These are phyloP conservation scores for Pantherophis vulpinus DNA, from an alignment of 2,797 vertebrate species.

Conservation along the genomic window DNA sequence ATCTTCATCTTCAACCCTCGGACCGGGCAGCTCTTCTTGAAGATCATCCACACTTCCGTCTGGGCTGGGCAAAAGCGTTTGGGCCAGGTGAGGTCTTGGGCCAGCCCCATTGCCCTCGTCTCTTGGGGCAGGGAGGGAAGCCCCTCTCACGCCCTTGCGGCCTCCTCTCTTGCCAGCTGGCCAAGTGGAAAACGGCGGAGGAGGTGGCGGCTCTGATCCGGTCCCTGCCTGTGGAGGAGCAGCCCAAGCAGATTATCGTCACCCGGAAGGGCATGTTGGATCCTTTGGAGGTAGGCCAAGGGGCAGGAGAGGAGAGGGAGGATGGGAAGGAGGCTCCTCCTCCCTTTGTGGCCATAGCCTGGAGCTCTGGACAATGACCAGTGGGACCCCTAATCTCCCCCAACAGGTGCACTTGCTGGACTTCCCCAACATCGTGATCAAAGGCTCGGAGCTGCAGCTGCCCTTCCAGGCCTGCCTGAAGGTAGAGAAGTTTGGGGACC, in stretches of 20 bases:
- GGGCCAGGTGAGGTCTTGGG: constrained; percentile 82
- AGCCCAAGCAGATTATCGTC: constrained; percentile 99
- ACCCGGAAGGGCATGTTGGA: constrained; percentile 99
- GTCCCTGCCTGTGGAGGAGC: constrained; percentile 98
- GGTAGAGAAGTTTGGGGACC: constrained; percentile 98
- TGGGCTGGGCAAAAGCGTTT: constrained; percentile 99
- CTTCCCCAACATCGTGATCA: constrained; percentile 99
- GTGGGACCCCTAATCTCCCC: background rate
- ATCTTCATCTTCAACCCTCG: constrained; percentile 99
- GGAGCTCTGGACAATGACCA: background rate
- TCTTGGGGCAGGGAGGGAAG: too few species aligned
- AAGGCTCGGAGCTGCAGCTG: constrained; percentile 96
- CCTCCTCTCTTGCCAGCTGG: constrained; percentile 77
- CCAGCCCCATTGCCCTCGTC: too few species aligned
- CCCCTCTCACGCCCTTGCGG: background rate
- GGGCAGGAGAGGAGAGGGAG: background rate
- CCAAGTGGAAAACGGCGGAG: constrained; percentile 99
- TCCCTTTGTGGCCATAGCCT: background rate
- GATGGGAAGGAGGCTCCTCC: too few species aligned
- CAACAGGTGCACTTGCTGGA: constrained; percentile 95
- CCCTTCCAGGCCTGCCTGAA: constrained; percentile 99
- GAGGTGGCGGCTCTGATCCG: constrained; percentile 98
- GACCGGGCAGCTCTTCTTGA: constrained; percentile 98
- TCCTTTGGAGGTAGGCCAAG: constrained; percentile 85
- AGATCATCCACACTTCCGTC: constrained; percentile 99